Evolutionary conservation across 1,140 invertebrate genomes (phyloP), one percentile per base, ranked within the genome.

Genomic region (Drosophila suzukii): DNA sequence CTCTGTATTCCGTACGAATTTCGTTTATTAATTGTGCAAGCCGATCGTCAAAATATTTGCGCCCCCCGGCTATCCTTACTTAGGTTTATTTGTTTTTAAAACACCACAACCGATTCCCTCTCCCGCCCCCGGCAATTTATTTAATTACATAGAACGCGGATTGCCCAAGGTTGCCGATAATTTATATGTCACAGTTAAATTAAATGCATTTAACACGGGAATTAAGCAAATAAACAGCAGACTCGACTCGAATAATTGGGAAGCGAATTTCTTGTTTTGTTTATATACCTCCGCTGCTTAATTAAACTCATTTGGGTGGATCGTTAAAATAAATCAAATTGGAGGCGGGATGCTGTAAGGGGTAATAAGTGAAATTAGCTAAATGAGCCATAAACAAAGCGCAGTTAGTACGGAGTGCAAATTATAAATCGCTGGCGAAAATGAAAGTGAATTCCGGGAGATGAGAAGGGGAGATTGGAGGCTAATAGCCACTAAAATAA

Each of bases 151-250:
- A 79, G 83, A 88, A 88, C 75, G 38, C 61, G 72, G 66, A 67
- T 57, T 27, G 84, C 71, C 81, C 83, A 86, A 86, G 83, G 83
- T 88, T 88, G 79, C 57, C 68, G 82, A 84, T 85, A 88, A 86
- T 86, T 86, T 88, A 82, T 86, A 88, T 86, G 83, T 86, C 83
- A 88, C 78, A 67, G 60, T 61, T 70, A 50, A 88, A 88, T 88
- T 82, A 88, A 86, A 66, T 79, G 82, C 79, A 88, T 79, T 82
- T 88, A 86, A 78, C 78, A 79, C 65, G 70, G 65, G 66, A 75
- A 73, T 70, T 68, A 81, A 73, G 62, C 60, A 72, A 59, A 76
- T 57, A 73, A 63, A 51, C 56, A 54, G 36, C 61, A 59, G 67
- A 74, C 27, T 72, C 34, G 67, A 71, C 17, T 54, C 34, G 53